Evolutionary conservation across 1,140 invertebrate species (phyloP).

Genomic region (Cydia splendana): DNA sequence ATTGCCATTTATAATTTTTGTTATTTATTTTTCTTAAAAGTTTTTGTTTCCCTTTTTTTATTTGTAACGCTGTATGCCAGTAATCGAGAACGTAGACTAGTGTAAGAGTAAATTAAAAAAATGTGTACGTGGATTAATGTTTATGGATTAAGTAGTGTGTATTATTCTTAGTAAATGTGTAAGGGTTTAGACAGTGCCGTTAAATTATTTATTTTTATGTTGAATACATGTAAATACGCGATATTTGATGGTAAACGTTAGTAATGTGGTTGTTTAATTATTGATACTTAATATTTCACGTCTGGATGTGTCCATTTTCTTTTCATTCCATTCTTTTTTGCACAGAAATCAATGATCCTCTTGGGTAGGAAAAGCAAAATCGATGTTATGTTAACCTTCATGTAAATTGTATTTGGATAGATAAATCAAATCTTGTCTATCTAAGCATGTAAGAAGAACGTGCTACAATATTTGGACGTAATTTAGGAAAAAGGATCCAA

Average conservation of each 20-base stretch:
- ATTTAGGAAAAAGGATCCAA: too few species aligned
- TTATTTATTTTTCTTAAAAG: constrained; percentile 76
- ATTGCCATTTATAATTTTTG: constrained; percentile 73
- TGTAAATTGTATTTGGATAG: too few species aligned
- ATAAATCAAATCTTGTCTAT: too few species aligned
- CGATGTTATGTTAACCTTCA: not conserved
- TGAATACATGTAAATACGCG: constrained; percentile 76
- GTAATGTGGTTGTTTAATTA: constrained; percentile 71
- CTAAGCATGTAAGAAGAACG: too few species aligned
- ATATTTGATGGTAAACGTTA: constrained; percentile 73
- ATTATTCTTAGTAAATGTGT: constrained; percentile 71
- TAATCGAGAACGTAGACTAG: constrained; percentile 68
- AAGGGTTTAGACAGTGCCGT: constrained; percentile 74
- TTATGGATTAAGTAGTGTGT: constrained; percentile 68
- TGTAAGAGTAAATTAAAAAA: constrained; percentile 59
- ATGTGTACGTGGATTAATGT: constrained; percentile 37
- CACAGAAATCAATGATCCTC: not conserved
- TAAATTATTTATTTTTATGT: constrained; percentile 80
- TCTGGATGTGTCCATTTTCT: constrained; percentile 37
- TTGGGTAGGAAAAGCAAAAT: not conserved
- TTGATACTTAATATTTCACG: constrained; percentile 63
- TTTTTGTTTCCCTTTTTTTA: constrained; percentile 56
- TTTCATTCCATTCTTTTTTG: constrained; percentile 14
- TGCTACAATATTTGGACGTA: too few species aligned
- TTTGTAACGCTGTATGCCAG: constrained; percentile 65